phyloP scores from a whole-genome alignment of 30 jellyfish, hydroid and myxozoan species.

The Mastigias papua region DNA sequence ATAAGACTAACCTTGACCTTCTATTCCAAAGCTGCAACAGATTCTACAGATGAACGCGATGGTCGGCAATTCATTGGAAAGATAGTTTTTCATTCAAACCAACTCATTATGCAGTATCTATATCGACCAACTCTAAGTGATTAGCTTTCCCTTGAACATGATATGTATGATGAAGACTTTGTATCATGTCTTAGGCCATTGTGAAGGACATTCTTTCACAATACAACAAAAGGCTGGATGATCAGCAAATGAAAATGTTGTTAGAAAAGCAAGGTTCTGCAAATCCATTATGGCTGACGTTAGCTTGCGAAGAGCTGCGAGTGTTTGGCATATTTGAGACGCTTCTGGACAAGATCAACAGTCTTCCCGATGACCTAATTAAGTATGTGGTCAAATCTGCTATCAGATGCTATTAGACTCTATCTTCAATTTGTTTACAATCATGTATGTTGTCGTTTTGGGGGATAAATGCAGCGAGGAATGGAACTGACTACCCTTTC shows the following conservation, averaged over 20 bases:
- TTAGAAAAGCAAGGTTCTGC: constrained; percentile 89
- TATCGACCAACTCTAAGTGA: too few species aligned
- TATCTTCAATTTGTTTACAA: background rate
- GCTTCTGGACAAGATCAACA: constrained; percentile 79
- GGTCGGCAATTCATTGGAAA: too few species aligned
- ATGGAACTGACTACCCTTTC: too few species aligned
- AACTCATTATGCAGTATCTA: too few species aligned
- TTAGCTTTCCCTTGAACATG: background rate
- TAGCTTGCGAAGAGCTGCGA: constrained; percentile 98
- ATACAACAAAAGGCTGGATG: constrained; percentile 91
- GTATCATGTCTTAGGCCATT: constrained; percentile 71
- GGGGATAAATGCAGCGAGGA: too few species aligned
- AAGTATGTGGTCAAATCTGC: constrained; percentile 40
- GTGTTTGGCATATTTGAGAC: constrained; percentile 90
- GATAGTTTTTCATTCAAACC: too few species aligned
- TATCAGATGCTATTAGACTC: background rate
- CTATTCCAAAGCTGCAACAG: too few species aligned
- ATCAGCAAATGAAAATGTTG: constrained; percentile 82
- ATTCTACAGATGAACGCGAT: too few species aligned
- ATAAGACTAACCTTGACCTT: too few species aligned
- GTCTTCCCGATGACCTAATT: constrained; percentile 92
- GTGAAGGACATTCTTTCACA: constrained; percentile 87
- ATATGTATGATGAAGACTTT: background rate
- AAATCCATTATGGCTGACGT: constrained; percentile 97
- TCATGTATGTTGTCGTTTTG: too few species aligned